Conservation (phyloP, 2,797 vertebrate species). For the Enteromius trimaculatus region DNA sequence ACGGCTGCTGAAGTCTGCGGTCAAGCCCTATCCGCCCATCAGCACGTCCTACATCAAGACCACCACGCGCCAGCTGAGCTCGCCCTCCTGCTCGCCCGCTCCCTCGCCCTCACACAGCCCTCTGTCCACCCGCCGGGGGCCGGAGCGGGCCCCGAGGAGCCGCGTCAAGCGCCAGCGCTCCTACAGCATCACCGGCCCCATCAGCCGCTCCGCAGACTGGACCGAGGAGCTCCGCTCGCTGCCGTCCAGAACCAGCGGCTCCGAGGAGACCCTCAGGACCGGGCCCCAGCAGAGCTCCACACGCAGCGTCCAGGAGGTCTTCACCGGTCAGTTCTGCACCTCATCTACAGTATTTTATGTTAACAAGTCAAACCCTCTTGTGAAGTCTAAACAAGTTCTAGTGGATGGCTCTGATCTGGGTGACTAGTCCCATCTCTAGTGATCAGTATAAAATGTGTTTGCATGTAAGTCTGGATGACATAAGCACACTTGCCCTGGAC, state of each 20-base stretch:
- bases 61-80: slow-evolving; percentile 92
- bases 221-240: slow-evolving; percentile 82
- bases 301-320: slow-evolving; percentile 87
- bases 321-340: slow-evolving; percentile 82
- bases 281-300: slow-evolving; percentile 79
- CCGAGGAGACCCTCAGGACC: slow-evolving; percentile 68
- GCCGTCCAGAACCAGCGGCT: slow-evolving; percentile 65
- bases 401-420: no score
- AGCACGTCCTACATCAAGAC: slow-evolving; percentile 94
- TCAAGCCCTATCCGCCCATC: slow-evolving; percentile 86
- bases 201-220: slow-evolving; percentile 95
- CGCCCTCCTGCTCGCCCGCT: slow-evolving; percentile 85
- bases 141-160: slow-evolving; percentile 65
- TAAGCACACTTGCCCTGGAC: no score
- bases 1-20: slow-evolving; percentile 71
- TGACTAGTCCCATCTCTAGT: not conserved
- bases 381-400: not conserved
- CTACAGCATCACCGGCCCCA: slow-evolving; percentile 74
- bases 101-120: slow-evolving; percentile 89
- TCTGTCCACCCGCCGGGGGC: slow-evolving; percentile 74
- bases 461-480: no score
- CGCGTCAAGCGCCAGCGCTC: slow-evolving; percentile 75
- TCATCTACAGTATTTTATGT: no score
- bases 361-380: no score
- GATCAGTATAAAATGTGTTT: no score